Evolutionary conservation across 2,113 vertebrate genomes (phyloP).

Genomic region (Nannospalax galili): DNA sequence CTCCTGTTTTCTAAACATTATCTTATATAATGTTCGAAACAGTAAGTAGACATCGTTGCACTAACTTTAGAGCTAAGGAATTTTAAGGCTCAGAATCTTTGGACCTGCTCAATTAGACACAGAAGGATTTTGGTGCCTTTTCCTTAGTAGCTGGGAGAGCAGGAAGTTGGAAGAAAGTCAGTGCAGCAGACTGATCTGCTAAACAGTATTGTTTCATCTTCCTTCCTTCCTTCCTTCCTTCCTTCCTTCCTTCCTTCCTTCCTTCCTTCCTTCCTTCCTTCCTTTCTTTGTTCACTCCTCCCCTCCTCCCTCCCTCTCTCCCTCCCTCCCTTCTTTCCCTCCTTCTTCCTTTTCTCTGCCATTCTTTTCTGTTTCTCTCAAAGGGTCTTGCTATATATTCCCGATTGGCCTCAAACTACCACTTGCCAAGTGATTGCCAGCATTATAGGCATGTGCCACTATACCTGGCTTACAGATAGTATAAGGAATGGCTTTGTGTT

Average conservation of each 20-base stretch:
- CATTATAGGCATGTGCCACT: background rate
- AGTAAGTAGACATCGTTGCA: background rate
- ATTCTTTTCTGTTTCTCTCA: background rate
- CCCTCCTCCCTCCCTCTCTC: no score
- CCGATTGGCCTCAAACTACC: background rate
- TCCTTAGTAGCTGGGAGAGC: background rate
- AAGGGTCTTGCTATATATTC: background rate
- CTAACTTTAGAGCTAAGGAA: slow-evolving; percentile 14
- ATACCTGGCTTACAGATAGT: background rate
- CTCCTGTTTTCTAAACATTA: background rate
- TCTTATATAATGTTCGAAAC: background rate
- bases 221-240: no score
- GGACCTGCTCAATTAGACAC: background rate
- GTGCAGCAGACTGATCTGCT: background rate
- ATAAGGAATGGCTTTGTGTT: background rate
- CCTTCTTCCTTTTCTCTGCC: background rate
- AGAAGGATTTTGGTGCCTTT: background rate
- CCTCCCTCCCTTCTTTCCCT: background rate
- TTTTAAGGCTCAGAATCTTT: background rate
- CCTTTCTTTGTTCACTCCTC: background rate
- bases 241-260: no score
- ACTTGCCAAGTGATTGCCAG: background rate
- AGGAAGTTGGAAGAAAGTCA: background rate
- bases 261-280: no score
- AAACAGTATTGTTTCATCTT: background rate